Conservation (phyloP, 2,888 invertebrate genomes). For the Tinea semifulvella region DNA sequence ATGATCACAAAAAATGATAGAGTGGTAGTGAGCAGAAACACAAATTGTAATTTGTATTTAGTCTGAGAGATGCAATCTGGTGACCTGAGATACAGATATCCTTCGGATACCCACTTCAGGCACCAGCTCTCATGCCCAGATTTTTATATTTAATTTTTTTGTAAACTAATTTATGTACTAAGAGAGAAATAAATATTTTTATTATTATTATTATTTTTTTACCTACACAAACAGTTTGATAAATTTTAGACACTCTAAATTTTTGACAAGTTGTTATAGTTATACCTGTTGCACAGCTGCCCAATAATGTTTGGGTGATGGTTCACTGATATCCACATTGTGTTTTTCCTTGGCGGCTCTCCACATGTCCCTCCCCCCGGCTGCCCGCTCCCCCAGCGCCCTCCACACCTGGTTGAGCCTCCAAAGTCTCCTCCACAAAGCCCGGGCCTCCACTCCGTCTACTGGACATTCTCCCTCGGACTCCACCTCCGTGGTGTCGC, state of each 20-base stretch:
- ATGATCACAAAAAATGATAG: no score
- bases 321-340: background rate
- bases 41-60: no score
- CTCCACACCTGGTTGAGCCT: slow-evolving; percentile 30
- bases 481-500: slow-evolving; percentile 41
- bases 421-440: background rate
- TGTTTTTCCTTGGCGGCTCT: slow-evolving; percentile 63
- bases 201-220: no score
- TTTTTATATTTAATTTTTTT: no score
- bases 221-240: background rate
- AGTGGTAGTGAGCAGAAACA: no score
- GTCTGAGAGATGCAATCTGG: no score
- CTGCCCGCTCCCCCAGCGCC: slow-evolving; percentile 69
- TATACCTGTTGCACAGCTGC: slow-evolving; percentile 87
- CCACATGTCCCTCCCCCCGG: slow-evolving; percentile 84
- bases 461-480: slow-evolving; percentile 16
- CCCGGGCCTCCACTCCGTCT: slow-evolving; percentile 26
- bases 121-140: no score
- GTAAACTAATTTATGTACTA: no score
- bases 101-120: no score
- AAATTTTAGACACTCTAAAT: background rate
- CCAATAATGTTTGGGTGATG: slow-evolving; percentile 77
- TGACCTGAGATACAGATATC: no score
- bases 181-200: no score
- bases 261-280: no score